Base-by-base conservation (phyloP, 2,797 vertebrate species). In the Denticeps clupeoides region DNA sequence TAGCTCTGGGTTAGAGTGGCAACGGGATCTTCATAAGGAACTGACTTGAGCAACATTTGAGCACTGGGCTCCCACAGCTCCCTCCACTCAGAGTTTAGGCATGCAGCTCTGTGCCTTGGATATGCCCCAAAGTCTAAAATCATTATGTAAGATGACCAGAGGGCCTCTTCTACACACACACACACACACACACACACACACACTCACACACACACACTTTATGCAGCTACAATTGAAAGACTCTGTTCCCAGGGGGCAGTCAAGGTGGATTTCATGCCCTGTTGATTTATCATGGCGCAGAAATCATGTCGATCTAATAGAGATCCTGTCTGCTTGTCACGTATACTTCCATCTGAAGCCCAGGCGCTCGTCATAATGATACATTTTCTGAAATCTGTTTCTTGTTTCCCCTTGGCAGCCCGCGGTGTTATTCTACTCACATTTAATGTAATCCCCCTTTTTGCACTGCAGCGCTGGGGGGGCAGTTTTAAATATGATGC, bases 331-430 rank as follows among this genome's bases (percentile, higher is more conserved):
- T 7, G 19, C 35, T 38, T 18, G 38, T 10, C 35, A 19, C 35
- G 19, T 35, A 38, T 18, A 21, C 21, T 18, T 7, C 38, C 38
- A 38, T 29, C 46, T 25, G 12, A 42, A 51, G 12, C 24, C 12
- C 3, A 27, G 28, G 6, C 47, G 24, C 7, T 22, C 32, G 35
- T n/a, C 31, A 45, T 38, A 27, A 23, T 52, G 45, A 25, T 49
- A 43, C 29, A 45, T 53, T 52, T 48, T 60, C 41, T 48, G n/a
- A 64, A 62, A 55, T 58, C 42, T 41, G 62, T 61, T 74, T 65
- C 62, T 47, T 64, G 68, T 76, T 67, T 53, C 44, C 55, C 54
- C 51, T 40, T 75, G 69, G 70, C 72, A 64, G 60, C 26, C 63
- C 61, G 3, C 40, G 38, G 18, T 64, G 57, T 62, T 70, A 53